A percentile compares a stretch with the other conserved stretches of the same genome.
Conservation (phyloP, 1,140 invertebrate species). For the Periplaneta americana region DNA sequence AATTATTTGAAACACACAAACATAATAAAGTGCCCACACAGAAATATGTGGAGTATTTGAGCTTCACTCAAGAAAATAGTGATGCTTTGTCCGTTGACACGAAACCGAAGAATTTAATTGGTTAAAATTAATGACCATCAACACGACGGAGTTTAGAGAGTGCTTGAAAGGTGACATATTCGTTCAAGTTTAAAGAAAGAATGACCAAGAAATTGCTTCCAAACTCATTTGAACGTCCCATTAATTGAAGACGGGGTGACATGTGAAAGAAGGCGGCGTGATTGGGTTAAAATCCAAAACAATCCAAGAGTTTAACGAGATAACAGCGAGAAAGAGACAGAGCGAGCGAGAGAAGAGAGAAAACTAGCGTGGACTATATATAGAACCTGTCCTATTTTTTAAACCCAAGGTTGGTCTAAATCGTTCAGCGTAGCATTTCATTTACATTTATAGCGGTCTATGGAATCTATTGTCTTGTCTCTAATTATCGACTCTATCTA, state of each 20-base stretch:
- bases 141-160: neutral
- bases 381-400: neutral
- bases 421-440: neutral
- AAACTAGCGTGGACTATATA: neutral
- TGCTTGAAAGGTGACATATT: neutral
- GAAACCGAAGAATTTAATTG: neutral
- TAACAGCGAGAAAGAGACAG: too few relatives aligned
- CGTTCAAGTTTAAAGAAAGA: neutral
- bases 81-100: too few relatives aligned
- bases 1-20: too few relatives aligned
- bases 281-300: neutral
- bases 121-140: neutral
- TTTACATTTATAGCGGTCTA: neutral
- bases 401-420: neutral
- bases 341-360: too few relatives aligned
- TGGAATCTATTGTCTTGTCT: neutral
- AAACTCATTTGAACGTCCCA: neutral
- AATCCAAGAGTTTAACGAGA: neutral
- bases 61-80: too few relatives aligned
- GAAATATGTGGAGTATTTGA: too few relatives aligned
- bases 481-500: neutral
- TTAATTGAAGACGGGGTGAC: neutral
- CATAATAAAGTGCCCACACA: too few relatives aligned
- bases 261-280: neutral
- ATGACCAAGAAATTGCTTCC: neutral